Base-by-base conservation (phyloP, 2,797 vertebrate genomes). In the Cetoscarus ocellatus region DNA sequence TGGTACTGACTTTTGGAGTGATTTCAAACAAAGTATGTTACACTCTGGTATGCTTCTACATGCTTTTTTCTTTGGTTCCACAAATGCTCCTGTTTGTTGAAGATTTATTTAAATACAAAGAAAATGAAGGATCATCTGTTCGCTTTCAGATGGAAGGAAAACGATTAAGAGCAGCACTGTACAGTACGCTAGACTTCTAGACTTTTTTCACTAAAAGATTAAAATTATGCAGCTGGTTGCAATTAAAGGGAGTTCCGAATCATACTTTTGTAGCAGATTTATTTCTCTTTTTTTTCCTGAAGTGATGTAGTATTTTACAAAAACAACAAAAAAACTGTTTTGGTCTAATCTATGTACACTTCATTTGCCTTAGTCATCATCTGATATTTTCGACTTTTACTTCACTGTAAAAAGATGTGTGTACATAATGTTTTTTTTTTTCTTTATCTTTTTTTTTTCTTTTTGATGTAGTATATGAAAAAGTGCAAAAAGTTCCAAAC, bases 1-100 rank as follows among this genome's bases (percentile, higher is more conserved):
- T 95, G 96, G 97, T 98, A 97, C 96, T 97, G 97, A 98, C 96
- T 96, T 98, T 95, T 96, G 95, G 97, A 96, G 96, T 88, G 96
- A 96, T 96, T 94, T 95, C 94, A 93, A 95, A 96, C 91, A 92
- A 95, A 94, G 94, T 96, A 96, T 96, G 95, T 95, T 95, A 93
- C 95, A 95, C 95, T 95, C 94, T 94, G 94, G 92, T 96, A 95
- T 93, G 95, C 96, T 97, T 96, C 95, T 92, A 94, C 94, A 95
- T 91, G 93, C 95, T 96, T 96, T 85, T 87, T 94, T 93, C 60
- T 92, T 96, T 95, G 93, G 86, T 97, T 96, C 95, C 95, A 95
- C 95, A 86, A 27, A 93, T 85, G 95, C 94, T 95, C 95, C 95
- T 96, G 96, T 97, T 96, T 95, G 95, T 96, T 94, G 94, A 95